A percentile compares a stretch with the other conserved stretches of the same genome.
phyloP scores from a whole-genome alignment of 2,888 invertebrate genomes.

The Trichacis sp. region DNA sequence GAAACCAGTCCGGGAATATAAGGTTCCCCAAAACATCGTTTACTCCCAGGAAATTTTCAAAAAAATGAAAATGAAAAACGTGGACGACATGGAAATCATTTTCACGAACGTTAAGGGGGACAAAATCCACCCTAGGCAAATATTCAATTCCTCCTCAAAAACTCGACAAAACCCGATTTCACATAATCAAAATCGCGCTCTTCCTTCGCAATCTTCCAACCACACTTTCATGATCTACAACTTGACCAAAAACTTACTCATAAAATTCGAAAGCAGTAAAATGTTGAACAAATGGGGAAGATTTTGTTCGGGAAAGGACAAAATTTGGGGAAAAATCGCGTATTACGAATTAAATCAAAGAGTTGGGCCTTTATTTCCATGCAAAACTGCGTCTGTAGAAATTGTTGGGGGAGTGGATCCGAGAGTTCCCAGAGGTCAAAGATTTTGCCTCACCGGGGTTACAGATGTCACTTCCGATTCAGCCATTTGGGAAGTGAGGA shows the following conservation, averaged over 20 bases:
- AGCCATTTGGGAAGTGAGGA: conserved; percentile 86
- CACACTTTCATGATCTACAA: too few species aligned
- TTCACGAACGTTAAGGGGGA: background rate
- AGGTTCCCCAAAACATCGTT: background rate
- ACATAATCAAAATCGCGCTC: background rate
- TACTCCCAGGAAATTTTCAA: background rate
- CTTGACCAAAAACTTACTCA: too few species aligned
- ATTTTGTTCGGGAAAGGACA: conserved; percentile 74
- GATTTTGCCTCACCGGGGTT: conserved; percentile 94
- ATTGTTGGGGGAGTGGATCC: conserved; percentile 98
- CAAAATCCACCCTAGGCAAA: background rate
- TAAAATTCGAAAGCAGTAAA: background rate
- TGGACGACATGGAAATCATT: background rate
- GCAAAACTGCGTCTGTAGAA: conserved; percentile 86
- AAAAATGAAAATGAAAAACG: background rate
- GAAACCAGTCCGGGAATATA: background rate
- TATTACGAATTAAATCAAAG: conserved; percentile 96
- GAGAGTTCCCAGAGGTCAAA: conserved; percentile 90
- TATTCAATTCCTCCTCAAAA: too few species aligned
- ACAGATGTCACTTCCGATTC: conserved; percentile 95
- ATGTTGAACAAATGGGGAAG: conserved; percentile 62
- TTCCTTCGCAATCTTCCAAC: background rate
- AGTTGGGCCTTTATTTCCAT: conserved; percentile 95
- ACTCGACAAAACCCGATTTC: background rate
- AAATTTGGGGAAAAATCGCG: conserved; percentile 95